Evolutionary conservation across 2,113 vertebrate species (phyloP), one percentile per base, ranked within the genome.

Genomic region (Passerina amoena): DNA sequence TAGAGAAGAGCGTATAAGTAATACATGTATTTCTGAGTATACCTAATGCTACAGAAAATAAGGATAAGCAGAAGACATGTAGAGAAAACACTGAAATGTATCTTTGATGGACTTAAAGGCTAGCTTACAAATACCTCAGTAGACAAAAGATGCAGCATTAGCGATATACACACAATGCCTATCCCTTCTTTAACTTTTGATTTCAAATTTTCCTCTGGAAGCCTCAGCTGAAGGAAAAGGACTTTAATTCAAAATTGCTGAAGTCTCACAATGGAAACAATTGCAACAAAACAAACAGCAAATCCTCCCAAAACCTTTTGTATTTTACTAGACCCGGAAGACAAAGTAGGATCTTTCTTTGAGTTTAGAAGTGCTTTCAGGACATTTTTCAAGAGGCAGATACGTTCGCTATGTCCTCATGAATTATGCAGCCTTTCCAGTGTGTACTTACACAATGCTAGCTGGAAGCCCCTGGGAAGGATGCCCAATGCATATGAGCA

Each of bases 391-490:
- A 94, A 2, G 3, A 73, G 50, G 73, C 38, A 82, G 45, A 40
- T 61, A 87, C 86, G 28, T 56, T 66, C 51, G 64, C 68, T 48
- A 16, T 17, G 40, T 31, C n/a, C 85, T 75, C 40, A 63, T 78
- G 54, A 94, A 91, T 82, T 35, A 92, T 59, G 85, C 66, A 91
- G 63, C 59, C 68, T 77, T 90, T 82, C 35, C 45, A 77, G 27
- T 19, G 56, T 60, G 79, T 68, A 44, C 44, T 90, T 56, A 86
- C 72, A 79, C 70, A 73, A 23, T 5, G 25, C 53, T 66, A 80
- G 59, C 64, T 93, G 66, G 68, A 92, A 92, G 66, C 37, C 78
- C 69, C 84, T 60, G 64, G 86, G 87, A 80, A 93, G 60, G 82
- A 81, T 64, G 88, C 60, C 51, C 82, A n/a, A n/a, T 7, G 40